Percentiles rank a stretch among this genome's conserved stretches.
phyloP scores from a whole-genome alignment of 2,888 invertebrate species.

The Criorhina ranunculi region DNA sequence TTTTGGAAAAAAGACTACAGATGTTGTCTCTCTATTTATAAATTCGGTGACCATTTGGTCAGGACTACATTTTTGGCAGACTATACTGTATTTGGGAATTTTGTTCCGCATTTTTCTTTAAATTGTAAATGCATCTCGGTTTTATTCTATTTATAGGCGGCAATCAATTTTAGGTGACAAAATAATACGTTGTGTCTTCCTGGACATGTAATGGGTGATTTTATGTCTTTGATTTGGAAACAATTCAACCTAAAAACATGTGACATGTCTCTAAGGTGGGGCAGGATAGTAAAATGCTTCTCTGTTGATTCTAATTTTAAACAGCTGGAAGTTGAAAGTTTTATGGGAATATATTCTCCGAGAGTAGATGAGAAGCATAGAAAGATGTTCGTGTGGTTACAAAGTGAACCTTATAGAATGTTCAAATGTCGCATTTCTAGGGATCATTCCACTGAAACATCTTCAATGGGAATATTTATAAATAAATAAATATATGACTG shows the following conservation, averaged over 20 bases:
- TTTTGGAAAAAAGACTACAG: neutral
- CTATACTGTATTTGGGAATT: conserved; percentile 31
- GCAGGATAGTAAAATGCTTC: no score
- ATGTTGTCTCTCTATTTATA: conserved; percentile 46
- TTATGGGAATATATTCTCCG: no score
- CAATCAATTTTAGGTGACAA: neutral
- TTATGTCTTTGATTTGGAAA: neutral
- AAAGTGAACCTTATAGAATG: no score
- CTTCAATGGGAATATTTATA: no score
- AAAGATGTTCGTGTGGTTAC: no score
- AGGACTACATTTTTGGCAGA: neutral
- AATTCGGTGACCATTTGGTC: conserved; percentile 10
- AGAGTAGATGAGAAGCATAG: no score
- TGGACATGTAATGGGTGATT: neutral
- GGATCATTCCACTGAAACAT: no score
- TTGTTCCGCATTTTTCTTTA: conserved; percentile 46
- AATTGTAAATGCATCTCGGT: neutral
- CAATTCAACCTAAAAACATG: neutral
- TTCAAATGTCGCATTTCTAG: no score
- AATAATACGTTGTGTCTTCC: neutral
- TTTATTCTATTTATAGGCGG: conserved; percentile 3
- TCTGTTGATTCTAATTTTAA: no score
- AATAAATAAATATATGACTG: no score
- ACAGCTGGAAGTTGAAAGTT: no score
- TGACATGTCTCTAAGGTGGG: no score